phyloP scores from a whole-genome alignment of 2,113 vertebrate genomes.

The Tyrannus savana region DNA sequence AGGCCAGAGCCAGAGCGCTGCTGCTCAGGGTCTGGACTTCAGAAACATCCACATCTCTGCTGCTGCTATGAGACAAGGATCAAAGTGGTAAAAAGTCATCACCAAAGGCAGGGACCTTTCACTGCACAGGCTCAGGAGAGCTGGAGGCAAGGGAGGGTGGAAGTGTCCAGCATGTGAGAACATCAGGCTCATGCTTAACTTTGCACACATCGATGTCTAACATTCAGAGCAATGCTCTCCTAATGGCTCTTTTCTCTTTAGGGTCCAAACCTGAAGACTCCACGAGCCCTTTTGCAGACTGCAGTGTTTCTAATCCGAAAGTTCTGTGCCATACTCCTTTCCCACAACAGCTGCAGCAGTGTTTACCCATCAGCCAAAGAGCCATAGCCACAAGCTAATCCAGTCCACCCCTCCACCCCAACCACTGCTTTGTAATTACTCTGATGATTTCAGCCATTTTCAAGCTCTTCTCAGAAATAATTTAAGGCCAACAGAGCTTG shows the following conservation, averaged over 20 bases:
- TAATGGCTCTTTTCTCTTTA: not conserved
- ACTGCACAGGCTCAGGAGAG: not conserved
- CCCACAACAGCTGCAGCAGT: not conserved
- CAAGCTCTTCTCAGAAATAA: slow-evolving; percentile 55
- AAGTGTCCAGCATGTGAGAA: not conserved
- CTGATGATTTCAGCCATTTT: slow-evolving; percentile 39
- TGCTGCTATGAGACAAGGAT: not conserved
- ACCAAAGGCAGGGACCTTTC: not conserved
- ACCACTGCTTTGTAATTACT: slow-evolving; percentile 23
- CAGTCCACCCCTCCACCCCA: not conserved
- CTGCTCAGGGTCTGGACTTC: not conserved
- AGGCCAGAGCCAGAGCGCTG: not conserved
- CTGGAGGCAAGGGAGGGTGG: not conserved
- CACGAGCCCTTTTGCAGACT: not conserved
- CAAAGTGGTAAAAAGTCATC: not conserved
- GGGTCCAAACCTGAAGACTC: not conserved
- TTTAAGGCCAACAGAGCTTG: slow-evolving; percentile 56
- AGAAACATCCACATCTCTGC: not conserved
- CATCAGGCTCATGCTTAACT: not conserved
- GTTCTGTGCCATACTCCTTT: not conserved
- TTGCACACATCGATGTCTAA: not conserved
- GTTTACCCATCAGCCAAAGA: not conserved
- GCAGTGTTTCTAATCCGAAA: not conserved
- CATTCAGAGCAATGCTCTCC: not conserved
- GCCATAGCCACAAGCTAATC: not conserved